Evolutionary conservation across 2,888 invertebrate species (phyloP).

Genomic region (Adelphocoris suturalis): DNA sequence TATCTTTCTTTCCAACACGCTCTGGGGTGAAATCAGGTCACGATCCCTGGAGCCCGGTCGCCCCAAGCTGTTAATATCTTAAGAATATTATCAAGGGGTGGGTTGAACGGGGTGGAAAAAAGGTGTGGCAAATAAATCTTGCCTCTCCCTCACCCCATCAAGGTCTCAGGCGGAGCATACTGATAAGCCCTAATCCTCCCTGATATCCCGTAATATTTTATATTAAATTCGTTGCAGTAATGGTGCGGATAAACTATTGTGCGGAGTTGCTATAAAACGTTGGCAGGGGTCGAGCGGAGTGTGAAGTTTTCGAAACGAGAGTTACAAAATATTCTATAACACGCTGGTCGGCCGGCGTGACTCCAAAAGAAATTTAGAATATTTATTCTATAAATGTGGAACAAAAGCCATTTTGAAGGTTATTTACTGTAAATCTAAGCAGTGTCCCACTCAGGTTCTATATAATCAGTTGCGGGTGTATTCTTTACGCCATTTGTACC

Average conservation of each 20-base stretch:
- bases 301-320: too few species aligned
- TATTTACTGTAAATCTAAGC: too few species aligned
- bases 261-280: background rate
- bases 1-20: too few species aligned
- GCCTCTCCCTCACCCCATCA: background rate
- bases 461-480: too few species aligned
- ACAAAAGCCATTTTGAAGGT: too few species aligned
- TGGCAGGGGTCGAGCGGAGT: too few species aligned
- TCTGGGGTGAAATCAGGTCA: background rate
- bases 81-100: background rate
- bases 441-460: too few species aligned
- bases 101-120: slow-evolving; percentile 6
- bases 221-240: slow-evolving; percentile 25
- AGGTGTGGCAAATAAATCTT: slow-evolving; percentile 30
- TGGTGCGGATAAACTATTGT: slow-evolving; percentile 1
- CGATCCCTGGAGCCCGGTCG: background rate
- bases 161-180: slow-evolving; percentile 31
- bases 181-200: slow-evolving; percentile 36
- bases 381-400: too few species aligned
- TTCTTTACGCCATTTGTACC: too few species aligned
- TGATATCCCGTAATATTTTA: background rate
- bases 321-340: too few species aligned
- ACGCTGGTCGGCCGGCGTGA: too few species aligned
- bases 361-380: too few species aligned
- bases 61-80: slow-evolving; percentile 17